Conservation (phyloP, 2,113 vertebrate genomes). For the Dendropsophus ebraccatus region DNA sequence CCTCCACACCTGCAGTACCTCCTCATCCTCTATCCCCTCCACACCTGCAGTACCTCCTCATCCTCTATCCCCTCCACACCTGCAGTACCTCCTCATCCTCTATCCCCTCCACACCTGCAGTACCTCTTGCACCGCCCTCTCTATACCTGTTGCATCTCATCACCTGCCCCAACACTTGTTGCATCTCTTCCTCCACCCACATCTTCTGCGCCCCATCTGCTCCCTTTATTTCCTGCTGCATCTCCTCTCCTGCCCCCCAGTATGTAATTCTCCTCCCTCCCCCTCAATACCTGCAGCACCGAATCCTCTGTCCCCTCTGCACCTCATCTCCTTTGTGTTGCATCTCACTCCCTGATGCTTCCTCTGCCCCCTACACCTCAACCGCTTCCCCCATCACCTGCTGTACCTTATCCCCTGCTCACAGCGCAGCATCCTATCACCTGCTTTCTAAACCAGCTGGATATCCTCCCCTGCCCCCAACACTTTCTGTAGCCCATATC, state of each 20-base stretch:
- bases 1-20: too few relatives aligned
- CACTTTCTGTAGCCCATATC: not conserved
- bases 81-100: too few relatives aligned
- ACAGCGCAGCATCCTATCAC: not conserved
- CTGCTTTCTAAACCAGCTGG: too few relatives aligned
- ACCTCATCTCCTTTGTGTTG: not conserved
- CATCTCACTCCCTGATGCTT: not conserved
- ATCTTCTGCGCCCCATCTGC: not conserved
- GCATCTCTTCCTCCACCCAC: not conserved
- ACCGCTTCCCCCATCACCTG: not conserved
- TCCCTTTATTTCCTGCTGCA: not conserved
- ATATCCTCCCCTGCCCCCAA: not conserved
- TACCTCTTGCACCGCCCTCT: too few relatives aligned
- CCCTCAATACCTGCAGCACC: not conserved
- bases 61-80: too few relatives aligned
- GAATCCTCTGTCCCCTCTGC: not conserved
- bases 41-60: too few relatives aligned
- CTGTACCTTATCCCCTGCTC: too few relatives aligned
- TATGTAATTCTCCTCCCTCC: not conserved
- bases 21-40: too few relatives aligned
- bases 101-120: too few relatives aligned
- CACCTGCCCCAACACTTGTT: not conserved
- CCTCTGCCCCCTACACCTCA: not conserved
- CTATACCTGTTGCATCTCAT: not conserved
- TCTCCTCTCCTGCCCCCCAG: not conserved